These are phyloP conservation scores for Hypena proboscidalis DNA, from an alignment of 2,888 invertebrate species.

Conservation along the genomic window DNA sequence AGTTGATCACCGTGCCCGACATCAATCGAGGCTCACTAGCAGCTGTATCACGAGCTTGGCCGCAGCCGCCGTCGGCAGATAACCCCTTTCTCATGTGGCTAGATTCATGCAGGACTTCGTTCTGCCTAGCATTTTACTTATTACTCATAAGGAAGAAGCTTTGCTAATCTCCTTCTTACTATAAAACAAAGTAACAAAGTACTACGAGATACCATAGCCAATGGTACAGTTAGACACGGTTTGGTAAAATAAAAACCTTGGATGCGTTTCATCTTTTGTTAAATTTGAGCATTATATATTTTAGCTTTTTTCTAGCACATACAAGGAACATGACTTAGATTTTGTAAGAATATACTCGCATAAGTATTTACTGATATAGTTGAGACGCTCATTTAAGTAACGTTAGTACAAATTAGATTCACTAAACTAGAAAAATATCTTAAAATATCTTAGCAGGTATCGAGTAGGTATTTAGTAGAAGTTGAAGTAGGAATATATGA, in stretches of 20 bases:
- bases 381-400: conserved; percentile 29
- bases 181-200: conserved; percentile 11
- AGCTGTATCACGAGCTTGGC: conserved; percentile 73
- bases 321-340: conserved; percentile 28
- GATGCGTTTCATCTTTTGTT: conserved; percentile 47
- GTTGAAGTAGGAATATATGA: conserved; percentile 13
- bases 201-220: conserved; percentile 12
- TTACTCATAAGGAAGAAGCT: background rate
- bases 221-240: conserved; percentile 44
- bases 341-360: conserved; percentile 30
- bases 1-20: conserved; percentile 67
- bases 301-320: conserved; percentile 46
- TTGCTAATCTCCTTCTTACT: conserved; percentile 5
- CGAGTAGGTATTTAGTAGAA: conserved; percentile 27
- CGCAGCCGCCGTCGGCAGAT: conserved; percentile 28
- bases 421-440: conserved; percentile 21
- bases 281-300: conserved; percentile 41
- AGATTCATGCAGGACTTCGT: conserved; percentile 23
- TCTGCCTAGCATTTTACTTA: conserved; percentile 28
- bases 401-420: conserved; percentile 29
- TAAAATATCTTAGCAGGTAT: conserved; percentile 22
- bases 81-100: conserved; percentile 15
- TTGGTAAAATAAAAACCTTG: conserved; percentile 42
- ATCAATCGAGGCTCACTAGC: conserved; percentile 68
- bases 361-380: conserved; percentile 31